Conservation (phyloP, 1,140 invertebrate species). For the Sycophila sp. region DNA sequence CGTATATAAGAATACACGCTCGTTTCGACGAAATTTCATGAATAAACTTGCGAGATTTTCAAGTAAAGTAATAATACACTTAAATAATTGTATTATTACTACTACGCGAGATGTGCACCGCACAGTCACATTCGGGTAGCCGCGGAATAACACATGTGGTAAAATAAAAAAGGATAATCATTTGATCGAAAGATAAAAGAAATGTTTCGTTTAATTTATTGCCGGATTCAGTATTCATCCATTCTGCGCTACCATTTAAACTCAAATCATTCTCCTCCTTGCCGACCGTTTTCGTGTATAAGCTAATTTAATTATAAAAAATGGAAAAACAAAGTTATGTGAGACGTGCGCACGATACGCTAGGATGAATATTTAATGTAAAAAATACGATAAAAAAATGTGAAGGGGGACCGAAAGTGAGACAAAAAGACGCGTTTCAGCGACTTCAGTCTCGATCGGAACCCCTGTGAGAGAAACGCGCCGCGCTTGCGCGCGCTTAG, state of each 20-base stretch:
- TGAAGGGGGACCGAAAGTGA: background rate
- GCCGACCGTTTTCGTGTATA: slow-evolving; percentile 33
- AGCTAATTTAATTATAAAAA: slow-evolving; percentile 11
- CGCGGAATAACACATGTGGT: slow-evolving; percentile 38
- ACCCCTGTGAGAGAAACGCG: background rate
- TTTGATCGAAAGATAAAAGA: slow-evolving; percentile 20
- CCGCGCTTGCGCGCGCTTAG: slow-evolving; percentile 3
- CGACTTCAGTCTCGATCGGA: slow-evolving; percentile 10
- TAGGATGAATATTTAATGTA: slow-evolving; percentile 39
- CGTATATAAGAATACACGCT: slow-evolving; percentile 21
- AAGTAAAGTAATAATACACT: too few relatives aligned
- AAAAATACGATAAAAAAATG: slow-evolving; percentile 13
- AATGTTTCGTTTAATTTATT: slow-evolving; percentile 64
- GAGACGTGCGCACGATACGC: slow-evolving; percentile 22
- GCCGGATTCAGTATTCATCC: slow-evolving; percentile 63
- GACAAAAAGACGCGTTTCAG: slow-evolving; percentile 27
- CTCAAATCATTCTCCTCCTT: slow-evolving; percentile 22
- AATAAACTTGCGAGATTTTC: slow-evolving; percentile 45
- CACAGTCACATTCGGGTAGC: slow-evolving; percentile 52
- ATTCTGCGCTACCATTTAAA: slow-evolving; percentile 34
- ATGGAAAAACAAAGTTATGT: slow-evolving; percentile 10
- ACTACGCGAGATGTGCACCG: too few relatives aligned
- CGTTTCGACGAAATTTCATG: slow-evolving; percentile 51
- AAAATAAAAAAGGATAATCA: slow-evolving; percentile 33
- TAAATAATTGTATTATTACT: too few relatives aligned